Base-by-base conservation (phyloP, 2,113 vertebrate genomes). In the Halcyon malimbica region DNA sequence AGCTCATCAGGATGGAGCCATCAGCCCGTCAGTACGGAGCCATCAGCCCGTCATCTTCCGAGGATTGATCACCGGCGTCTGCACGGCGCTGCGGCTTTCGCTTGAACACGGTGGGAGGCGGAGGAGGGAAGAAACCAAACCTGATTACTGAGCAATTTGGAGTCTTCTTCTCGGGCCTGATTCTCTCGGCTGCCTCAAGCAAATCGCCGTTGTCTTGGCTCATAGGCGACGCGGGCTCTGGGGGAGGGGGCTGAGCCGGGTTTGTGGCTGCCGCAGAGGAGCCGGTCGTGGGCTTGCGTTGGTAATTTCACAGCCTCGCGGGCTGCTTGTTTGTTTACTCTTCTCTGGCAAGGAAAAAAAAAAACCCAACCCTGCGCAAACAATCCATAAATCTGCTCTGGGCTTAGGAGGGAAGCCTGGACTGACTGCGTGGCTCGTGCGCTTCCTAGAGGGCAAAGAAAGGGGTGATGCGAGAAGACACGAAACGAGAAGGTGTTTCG, bases 221-320 rank as follows among this genome's bases (percentile, higher is more conserved):
- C 9, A 3, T 9, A 19, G 3, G 14, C 8, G 3, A 5, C 4
- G 3, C 2, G n/a, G n/a, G 28, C 9, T 31, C 44, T 46, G 44
- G 46, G 46, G 19, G 29, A 5, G 18, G 35, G 25, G 44, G 29
- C 4, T 11, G 29, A 51, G 56, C 44, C 56, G 23, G 54, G 35
- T 16, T 28, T n/a, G 54, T 28, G 2, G 53, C 54, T n/a, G 35
- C n/a, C 33, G 54, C 67, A 21, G 21, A 33, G 20, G 11, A 33
- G 28, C 15, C 7, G 9, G n/a, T 33, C 4, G 11, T 26, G 39
- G 35, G 29, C 35, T 60, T 8, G 2, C 10, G 54, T 24, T 21
- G 14, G 24, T 31, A 28, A 67, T 51, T n/a, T 24, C 54, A 2
- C 12, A 46, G 37, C 51, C 51, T 53, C 25, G 24, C 51, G 24